Evolutionary conservation across 2,888 invertebrate genomes (phyloP), one percentile per base, ranked within the genome.

Genomic region (Mactromeris polynyma): DNA sequence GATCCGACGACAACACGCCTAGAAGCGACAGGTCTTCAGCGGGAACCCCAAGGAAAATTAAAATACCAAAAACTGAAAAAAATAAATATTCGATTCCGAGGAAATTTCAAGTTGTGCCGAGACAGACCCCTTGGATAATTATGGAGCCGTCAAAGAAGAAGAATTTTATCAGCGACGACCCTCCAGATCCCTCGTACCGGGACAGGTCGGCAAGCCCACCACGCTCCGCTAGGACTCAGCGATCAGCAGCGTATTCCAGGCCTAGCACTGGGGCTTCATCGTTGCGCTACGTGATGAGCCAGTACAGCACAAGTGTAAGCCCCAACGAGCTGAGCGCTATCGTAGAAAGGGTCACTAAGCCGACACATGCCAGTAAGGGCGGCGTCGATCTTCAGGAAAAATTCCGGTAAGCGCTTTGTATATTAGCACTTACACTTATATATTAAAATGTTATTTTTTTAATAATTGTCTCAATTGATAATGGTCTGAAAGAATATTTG

Each of bases 351-450:
- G 88, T 96, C n/a, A 93, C 94, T 21, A 87, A 86, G 38, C 95
- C 96, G 9, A 95, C 95, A 2, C 90, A 92, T 21, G 92, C 95
- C 17, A 95, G 94, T 54, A 90, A 89, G 51, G 94, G 94, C 2
- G 94, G 95, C 0, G 90, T 92, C 11, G 93, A 93, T 64, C 91
- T 94, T 3, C 92, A 92, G 0, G 93, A 93, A 40, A 95, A 94
- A 85, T 94, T 82, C 83, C 89, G 92, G 85, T 91, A 86, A 79
- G 33, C 17, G 2, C 38, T 51, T 51, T 51, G n/a, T n/a, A n/a
- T n/a, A n/a, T n/a, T n/a, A n/a, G n/a, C n/a, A 46, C 46, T 7
- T 46, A 17, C 3, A 46, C 11, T 6, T 46, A 46, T 46, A 40
- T 40, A 40, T 40, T 54, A 2, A 54, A 51, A 6, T 14, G 7